These are phyloP conservation scores for Craterocephalus amniculus DNA, from an alignment of 2,797 vertebrate species.

Conservation along the genomic window DNA sequence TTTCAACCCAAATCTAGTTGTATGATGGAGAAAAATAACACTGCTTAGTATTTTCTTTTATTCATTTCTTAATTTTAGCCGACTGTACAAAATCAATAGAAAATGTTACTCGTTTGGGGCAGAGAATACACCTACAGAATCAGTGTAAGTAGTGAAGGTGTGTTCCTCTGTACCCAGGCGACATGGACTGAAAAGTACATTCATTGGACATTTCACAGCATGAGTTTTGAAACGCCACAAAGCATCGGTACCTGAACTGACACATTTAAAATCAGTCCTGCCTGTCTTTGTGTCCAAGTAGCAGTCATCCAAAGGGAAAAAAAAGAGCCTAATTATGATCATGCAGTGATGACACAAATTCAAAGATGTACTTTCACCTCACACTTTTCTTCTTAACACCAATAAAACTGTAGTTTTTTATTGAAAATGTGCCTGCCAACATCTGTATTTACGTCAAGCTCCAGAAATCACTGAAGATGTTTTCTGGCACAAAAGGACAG, in stretches of 20 bases:
- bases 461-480: slow-evolving; percentile 15
- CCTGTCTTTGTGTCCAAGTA: slow-evolving; percentile 24
- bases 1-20: slow-evolving; percentile 13
- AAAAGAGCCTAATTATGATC: slow-evolving; percentile 8
- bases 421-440: slow-evolving; percentile 13
- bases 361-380: background rate
- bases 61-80: background rate
- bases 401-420: slow-evolving; percentile 15
- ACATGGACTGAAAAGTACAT: slow-evolving; percentile 31
- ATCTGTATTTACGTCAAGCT: slow-evolving; percentile 22
- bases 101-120: slow-evolving; percentile 8
- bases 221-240: slow-evolving; percentile 22
- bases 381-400: background rate
- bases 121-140: slow-evolving; percentile 7
- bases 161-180: slow-evolving; percentile 33
- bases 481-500: slow-evolving; percentile 17
- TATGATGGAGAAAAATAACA: background rate
- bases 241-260: slow-evolving; percentile 32
- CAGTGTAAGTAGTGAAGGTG: slow-evolving; percentile 18
- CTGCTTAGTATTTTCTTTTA: background rate
- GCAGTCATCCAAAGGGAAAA: slow-evolving; percentile 23
- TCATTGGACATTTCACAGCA: slow-evolving; percentile 57
- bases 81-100: background rate
- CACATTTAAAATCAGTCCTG: slow-evolving; percentile 35
- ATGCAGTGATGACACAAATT: slow-evolving; percentile 8